Evolutionary conservation across 2,888 invertebrate species (phyloP), one percentile per base, ranked within the genome.

Genomic region (Molorchus minor): DNA sequence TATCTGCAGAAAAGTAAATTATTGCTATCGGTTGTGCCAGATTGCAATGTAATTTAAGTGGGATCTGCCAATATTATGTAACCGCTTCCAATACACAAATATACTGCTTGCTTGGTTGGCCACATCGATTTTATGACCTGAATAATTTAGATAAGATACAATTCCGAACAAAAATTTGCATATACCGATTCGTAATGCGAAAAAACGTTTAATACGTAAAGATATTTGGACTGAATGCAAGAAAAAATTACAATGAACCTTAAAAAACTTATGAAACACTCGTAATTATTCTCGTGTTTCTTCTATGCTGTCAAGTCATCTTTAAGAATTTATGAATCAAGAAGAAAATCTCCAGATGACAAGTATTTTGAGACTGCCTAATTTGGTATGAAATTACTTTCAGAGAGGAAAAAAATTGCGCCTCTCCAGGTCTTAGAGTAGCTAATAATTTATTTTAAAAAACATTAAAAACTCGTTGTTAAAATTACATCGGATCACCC

Each of bases 1-100:
- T 49, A 49, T 49, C 38, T 38, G 38, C 19, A 52, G 52, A 52
- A 52, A 52, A 41, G 41, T 40, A 52, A 52, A 52, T 52, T 52
- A 52, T 52, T 40, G 52, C 38, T 17, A 41, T 41, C 30, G 41
- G 52, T 41, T 19, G 13, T 17, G 52, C 33, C 52, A 41, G 40
- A 52, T 52, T 52, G 40, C 41, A 29, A 21, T 41, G 52, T 41
- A 52, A 52, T 52, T 52, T 41, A 36, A 52, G 36, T 36, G 47
- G 30, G 36, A 49, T 29, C 16, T 21, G 25, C 47, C 36, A 13
- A 49, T 49, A 49, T 49, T 49, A 49, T 36, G 36, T 21, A 46
- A 46, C 47, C 19, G 25, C 15, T 17, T 19, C 15, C 36, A 12
- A 46, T 46, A 46, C 47, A 21, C 35, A 36, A 49, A 49, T 33